Percentiles rank a stretch among this genome's conserved stretches.
Evolutionary conservation across 2,888 invertebrate genomes (phyloP).

Genomic region (Lepidocyrtinus sp.): DNA sequence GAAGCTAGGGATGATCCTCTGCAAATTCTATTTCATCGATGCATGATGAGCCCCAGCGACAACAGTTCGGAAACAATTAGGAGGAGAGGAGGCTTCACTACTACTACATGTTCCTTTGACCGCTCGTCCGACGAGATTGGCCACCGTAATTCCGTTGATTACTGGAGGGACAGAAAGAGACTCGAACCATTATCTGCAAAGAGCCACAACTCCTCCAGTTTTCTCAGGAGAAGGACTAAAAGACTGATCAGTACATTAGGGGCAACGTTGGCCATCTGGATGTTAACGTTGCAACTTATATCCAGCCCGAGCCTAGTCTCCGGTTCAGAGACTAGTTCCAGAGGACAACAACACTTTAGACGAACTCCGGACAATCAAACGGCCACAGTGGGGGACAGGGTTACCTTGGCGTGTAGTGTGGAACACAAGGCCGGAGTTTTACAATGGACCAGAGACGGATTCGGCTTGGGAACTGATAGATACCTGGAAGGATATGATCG

Average conservation of each 20-base stretch:
- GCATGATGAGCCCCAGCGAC: conserved; percentile 32
- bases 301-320: conserved; percentile 9
- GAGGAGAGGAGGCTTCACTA: not conserved
- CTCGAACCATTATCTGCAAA: conserved; percentile 21
- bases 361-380: conserved; percentile 94
- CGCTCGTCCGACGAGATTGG: conserved; percentile 28
- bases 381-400: conserved; percentile 89
- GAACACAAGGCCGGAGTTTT: conserved; percentile 90
- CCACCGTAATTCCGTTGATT: conserved; percentile 8
- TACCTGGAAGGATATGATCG: conserved; percentile 93
- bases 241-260: conserved; percentile 43
- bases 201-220: not conserved
- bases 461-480: conserved; percentile 92
- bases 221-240: conserved; percentile 69
- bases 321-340: conserved; percentile 25
- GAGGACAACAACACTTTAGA: conserved; percentile 85
- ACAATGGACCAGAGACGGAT: conserved; percentile 98
- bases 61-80: conserved; percentile 1
- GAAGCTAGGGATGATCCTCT: conserved; percentile 36
- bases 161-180: conserved; percentile 17
- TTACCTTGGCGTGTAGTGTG: conserved; percentile 91
- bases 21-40: conserved; percentile 46
- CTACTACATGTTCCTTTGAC: conserved; percentile 41
- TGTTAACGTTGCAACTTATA: conserved; percentile 26
- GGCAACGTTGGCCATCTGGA: conserved; percentile 31